Conservation (phyloP, 2,797 vertebrate species). For the Cirrhinus mrigala region DNA sequence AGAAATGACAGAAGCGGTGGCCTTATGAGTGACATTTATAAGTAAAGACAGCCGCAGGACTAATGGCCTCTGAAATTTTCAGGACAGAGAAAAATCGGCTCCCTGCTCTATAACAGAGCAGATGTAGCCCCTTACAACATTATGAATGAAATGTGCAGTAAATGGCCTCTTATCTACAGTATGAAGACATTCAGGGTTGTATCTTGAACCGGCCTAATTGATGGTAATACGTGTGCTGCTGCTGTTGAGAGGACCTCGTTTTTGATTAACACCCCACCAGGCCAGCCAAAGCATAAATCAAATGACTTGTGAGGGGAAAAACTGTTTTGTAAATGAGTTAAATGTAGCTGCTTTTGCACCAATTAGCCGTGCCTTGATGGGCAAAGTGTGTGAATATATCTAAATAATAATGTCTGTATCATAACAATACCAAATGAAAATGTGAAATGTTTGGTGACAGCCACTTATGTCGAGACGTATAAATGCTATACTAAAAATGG, state of each 20-base stretch:
- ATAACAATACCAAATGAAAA: conserved; percentile 9
- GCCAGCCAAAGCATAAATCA: neutral
- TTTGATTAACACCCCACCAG: conserved; percentile 12
- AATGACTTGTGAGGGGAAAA: neutral
- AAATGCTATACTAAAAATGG: neutral
- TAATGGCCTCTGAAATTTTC: conserved; percentile 71
- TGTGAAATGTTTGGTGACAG: conserved; percentile 1
- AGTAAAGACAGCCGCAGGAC: conserved; percentile 57
- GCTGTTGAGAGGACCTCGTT: neutral
- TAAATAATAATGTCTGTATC: conserved; percentile 5
- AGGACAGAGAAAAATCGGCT: conserved; percentile 47
- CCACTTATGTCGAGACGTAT: neutral
- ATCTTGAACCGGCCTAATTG: conserved; percentile 50
- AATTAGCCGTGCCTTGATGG: neutral
- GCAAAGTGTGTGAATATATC: neutral
- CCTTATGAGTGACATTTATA: conserved; percentile 67
- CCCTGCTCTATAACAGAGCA: conserved; percentile 17
- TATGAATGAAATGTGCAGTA: conserved; percentile 49
- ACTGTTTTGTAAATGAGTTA: neutral
- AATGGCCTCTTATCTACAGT: conserved; percentile 69
- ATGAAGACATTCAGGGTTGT: conserved; percentile 66
- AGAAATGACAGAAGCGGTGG: conserved; percentile 76
- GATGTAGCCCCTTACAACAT: conserved; percentile 23
- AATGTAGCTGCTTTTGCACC: neutral
- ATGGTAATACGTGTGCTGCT: conserved; percentile 18